phyloP scores from a whole-genome alignment of 1,140 invertebrate genomes.

The Rhagoletis pomonella region DNA sequence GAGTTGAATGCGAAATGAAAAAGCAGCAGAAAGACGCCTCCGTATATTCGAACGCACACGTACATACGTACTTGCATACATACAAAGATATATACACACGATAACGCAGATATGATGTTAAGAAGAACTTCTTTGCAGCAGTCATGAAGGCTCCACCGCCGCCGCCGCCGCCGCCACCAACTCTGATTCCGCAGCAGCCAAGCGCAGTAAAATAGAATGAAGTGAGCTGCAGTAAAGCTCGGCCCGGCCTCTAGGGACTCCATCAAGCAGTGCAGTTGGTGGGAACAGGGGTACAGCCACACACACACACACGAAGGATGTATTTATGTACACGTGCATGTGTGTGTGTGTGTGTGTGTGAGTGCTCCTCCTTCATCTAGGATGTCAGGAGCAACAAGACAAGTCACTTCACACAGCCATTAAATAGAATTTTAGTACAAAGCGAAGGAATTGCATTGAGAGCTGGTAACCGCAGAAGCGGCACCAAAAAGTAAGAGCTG shows the following conservation, averaged over 20 bases:
- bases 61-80: background rate
- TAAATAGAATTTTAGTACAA: conserved; percentile 47
- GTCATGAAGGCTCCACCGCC: background rate
- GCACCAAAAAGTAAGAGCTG: conserved; percentile 28
- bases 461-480: conserved; percentile 17
- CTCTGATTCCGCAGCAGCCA: background rate
- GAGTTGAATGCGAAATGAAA: conserved; percentile 47
- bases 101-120: conserved; percentile 1
- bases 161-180: background rate
- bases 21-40: conserved; percentile 36
- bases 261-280: background rate
- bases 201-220: background rate
- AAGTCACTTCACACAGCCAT: conserved; percentile 50
- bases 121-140: background rate
- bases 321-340: conserved; percentile 21
- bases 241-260: background rate
- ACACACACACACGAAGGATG: background rate
- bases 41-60: background rate
- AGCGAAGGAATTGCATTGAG: conserved; percentile 30
- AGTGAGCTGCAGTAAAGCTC: conserved; percentile 7
- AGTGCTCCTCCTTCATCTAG: background rate
- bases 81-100: background rate
- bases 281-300: background rate
- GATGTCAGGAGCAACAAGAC: conserved; percentile 45
- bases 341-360: background rate